A percentile compares a stretch with the other conserved stretches of the same genome.
Evolutionary conservation across 2,888 invertebrate species (phyloP).

Genomic region (Coelinius sp.): DNA sequence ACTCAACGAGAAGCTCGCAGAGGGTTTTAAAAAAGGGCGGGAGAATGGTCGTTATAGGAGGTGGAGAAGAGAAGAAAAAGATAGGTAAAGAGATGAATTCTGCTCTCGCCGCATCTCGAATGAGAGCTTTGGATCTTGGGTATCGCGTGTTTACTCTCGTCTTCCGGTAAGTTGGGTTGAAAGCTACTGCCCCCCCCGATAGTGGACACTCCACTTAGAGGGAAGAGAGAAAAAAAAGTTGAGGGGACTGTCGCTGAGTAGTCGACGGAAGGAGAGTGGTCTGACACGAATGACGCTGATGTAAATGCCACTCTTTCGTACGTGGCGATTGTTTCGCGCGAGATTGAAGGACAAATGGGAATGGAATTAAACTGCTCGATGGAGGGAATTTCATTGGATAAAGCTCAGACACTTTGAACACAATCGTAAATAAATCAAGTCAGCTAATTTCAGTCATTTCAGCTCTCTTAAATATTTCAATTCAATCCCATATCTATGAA

Average conservation of each 20-base stretch:
- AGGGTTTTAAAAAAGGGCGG: conserved; percentile 4
- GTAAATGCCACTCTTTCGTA: conserved; percentile 15
- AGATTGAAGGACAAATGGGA: conserved; percentile 2
- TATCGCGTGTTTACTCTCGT: conserved; percentile 50
- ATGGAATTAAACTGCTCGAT: background rate
- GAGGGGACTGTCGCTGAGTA: conserved; percentile 41
- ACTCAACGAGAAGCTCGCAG: background rate
- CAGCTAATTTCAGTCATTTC: background rate
- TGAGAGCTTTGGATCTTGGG: conserved; percentile 38
- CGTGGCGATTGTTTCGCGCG: conserved; percentile 16
- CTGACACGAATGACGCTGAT: conserved; percentile 8
- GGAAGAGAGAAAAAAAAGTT: conserved; percentile 35
- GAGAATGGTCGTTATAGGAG: background rate
- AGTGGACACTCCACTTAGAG: conserved; percentile 60
- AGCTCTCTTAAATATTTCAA: background rate
- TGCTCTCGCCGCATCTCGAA: conserved; percentile 22
- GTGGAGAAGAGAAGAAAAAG: conserved; percentile 34
- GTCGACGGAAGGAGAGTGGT: conserved; percentile 13
- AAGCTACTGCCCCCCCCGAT: conserved; percentile 45
- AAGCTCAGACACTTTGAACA: background rate
- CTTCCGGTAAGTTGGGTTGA: conserved; percentile 43
- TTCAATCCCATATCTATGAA: too few relatives aligned
- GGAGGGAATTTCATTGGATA: background rate
- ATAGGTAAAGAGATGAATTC: conserved; percentile 26
- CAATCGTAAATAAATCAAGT: background rate